Evolutionary conservation across 2,888 invertebrate genomes (phyloP).

Genomic region (Euzophera pinguis): DNA sequence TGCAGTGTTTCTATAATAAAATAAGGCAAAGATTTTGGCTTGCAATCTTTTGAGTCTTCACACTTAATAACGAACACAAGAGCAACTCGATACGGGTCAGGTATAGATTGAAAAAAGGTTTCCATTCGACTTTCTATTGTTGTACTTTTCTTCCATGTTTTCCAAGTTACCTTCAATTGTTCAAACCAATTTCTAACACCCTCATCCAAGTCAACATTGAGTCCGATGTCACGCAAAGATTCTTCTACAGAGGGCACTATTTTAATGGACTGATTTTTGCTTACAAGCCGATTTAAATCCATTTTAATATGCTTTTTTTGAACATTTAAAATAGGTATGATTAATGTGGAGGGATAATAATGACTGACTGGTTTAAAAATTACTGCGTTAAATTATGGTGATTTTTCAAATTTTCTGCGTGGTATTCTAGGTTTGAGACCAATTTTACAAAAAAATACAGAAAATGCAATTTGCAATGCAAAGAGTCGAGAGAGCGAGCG

Average conservation of each 20-base stretch:
- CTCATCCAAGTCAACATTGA: conserved; percentile 65
- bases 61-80: conserved; percentile 81
- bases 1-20: conserved; percentile 82
- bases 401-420: too few species aligned
- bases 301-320: background rate
- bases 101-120: conserved; percentile 66
- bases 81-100: conserved; percentile 81
- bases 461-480: too few species aligned
- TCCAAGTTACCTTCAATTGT: conserved; percentile 65
- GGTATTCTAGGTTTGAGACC: too few species aligned
- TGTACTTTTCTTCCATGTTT: conserved; percentile 78
- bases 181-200: conserved; percentile 56
- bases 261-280: conserved; percentile 63
- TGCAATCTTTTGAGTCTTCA: conserved; percentile 81
- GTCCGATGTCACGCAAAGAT: conserved; percentile 50
- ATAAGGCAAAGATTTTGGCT: conserved; percentile 81
- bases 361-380: too few species aligned
- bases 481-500: too few species aligned
- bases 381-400: too few species aligned
- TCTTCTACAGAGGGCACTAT: conserved; percentile 72
- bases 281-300: conserved; percentile 37
- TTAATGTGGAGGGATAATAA: too few species aligned
- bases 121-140: conserved; percentile 69
- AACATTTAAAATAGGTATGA: too few species aligned
- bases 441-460: too few species aligned